Percentiles rank a stretch among this genome's conserved stretches.
Evolutionary conservation across 2,888 invertebrate genomes (phyloP).

Genomic region (Notodonta ziczac): DNA sequence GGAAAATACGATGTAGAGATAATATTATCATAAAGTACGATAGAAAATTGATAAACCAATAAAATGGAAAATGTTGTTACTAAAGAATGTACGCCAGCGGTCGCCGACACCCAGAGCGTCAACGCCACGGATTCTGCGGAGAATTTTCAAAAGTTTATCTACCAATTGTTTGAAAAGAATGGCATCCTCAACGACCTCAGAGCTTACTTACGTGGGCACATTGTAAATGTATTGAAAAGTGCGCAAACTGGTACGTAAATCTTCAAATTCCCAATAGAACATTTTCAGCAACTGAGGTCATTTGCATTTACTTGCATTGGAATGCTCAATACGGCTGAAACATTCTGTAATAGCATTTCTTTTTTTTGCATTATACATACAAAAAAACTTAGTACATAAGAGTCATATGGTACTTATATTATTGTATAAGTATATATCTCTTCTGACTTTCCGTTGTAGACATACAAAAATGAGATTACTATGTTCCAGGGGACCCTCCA

Average conservation of each 20-base stretch:
- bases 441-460: neutral
- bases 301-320: too few relatives aligned
- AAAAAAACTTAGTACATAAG: too few relatives aligned
- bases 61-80: conserved; percentile 54
- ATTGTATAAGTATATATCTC: too few relatives aligned
- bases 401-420: too few relatives aligned
- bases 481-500: conserved; percentile 61
- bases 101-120: conserved; percentile 36
- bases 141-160: conserved; percentile 84
- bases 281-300: neutral
- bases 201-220: conserved; percentile 84
- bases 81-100: conserved; percentile 24
- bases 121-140: conserved; percentile 59
- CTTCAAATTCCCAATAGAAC: neutral
- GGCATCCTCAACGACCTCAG: conserved; percentile 85
- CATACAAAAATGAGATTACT: neutral
- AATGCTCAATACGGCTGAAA: too few relatives aligned
- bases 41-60: conserved; percentile 29
- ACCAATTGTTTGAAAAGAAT: conserved; percentile 85
- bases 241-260: conserved; percentile 65
- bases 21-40: conserved; percentile 10
- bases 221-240: conserved; percentile 82
- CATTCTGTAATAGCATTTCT: too few relatives aligned
- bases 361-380: too few relatives aligned
- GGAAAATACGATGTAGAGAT: conserved; percentile 41